A percentile compares a stretch with the other conserved stretches of the same genome.
Conservation (phyloP, 1,140 invertebrate genomes). For the Pristionchus pacificus region DNA sequence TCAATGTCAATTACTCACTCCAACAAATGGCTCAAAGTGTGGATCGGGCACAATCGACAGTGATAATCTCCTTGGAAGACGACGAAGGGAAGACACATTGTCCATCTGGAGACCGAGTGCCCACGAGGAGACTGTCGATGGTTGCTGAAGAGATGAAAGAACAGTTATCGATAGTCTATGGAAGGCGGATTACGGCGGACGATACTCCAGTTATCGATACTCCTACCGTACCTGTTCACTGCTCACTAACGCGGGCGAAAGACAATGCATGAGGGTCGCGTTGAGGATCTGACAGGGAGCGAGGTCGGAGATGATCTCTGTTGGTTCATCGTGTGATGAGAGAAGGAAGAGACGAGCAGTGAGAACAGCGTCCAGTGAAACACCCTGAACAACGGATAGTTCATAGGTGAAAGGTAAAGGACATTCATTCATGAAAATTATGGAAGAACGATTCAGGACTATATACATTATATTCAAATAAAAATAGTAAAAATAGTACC, state of each 20-base stretch:
- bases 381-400: constrained; percentile 59
- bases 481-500: too few relatives aligned
- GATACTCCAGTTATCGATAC: too few relatives aligned
- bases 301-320: constrained; percentile 43
- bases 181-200: too few relatives aligned
- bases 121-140: constrained; percentile 25
- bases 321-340: constrained; percentile 27
- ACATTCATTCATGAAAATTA: too few relatives aligned
- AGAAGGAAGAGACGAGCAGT: constrained; percentile 43
- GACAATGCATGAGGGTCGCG: constrained; percentile 86
- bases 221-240: background rate
- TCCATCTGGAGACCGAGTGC: constrained; percentile 84
- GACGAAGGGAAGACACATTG: constrained; percentile 78
- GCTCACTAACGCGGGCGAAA: constrained; percentile 75
- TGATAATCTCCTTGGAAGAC: constrained; percentile 77
- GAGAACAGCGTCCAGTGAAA: constrained; percentile 44
- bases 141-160: constrained; percentile 37
- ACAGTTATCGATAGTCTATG: too few relatives aligned
- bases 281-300: constrained; percentile 74
- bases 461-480: too few relatives aligned
- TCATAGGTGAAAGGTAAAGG: too few relatives aligned
- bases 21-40: constrained; percentile 78
- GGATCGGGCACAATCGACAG: constrained; percentile 88
- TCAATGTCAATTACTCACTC: too few relatives aligned
- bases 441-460: too few relatives aligned